These are phyloP conservation scores for Cryptocheilus praepositus DNA, from an alignment of 2,888 invertebrate species.

Conservation along the genomic window DNA sequence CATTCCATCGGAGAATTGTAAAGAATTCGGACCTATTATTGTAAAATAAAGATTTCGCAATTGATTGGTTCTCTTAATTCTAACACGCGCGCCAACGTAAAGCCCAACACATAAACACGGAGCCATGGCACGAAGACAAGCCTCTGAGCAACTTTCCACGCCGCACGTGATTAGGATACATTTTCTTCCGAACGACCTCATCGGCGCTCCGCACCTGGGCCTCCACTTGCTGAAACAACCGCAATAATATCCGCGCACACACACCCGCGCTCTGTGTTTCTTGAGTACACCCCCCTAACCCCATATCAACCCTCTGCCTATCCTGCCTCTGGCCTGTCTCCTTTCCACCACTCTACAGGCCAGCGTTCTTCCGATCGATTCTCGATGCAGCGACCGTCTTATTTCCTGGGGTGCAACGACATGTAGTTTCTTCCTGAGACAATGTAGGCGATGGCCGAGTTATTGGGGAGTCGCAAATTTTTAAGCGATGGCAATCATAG, in stretches of 20 bases:
- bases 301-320: not conserved
- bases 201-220: conserved; percentile 20
- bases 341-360: not conserved
- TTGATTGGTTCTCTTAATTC: no score
- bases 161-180: conserved; percentile 56
- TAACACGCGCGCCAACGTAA: not conserved
- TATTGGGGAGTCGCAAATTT: no score
- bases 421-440: no score
- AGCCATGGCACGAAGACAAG: no score
- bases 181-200: conserved; percentile 37
- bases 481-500: no score
- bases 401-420: no score
- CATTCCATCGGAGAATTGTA: no score
- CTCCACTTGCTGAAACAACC: conserved; percentile 30
- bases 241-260: conserved; percentile 33
- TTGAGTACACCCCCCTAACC: not conserved
- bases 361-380: conserved; percentile 17
- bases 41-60: no score
- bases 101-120: no score
- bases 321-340: conserved; percentile 4
- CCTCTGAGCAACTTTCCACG: conserved; percentile 13
- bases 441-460: no score
- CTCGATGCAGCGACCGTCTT: conserved; percentile 7
- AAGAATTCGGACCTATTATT: no score
- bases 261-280: not conserved